Percentiles rank a stretch among this genome's conserved stretches.
phyloP scores from a whole-genome alignment of 2,797 vertebrate genomes.

The Lithobates pipiens region DNA sequence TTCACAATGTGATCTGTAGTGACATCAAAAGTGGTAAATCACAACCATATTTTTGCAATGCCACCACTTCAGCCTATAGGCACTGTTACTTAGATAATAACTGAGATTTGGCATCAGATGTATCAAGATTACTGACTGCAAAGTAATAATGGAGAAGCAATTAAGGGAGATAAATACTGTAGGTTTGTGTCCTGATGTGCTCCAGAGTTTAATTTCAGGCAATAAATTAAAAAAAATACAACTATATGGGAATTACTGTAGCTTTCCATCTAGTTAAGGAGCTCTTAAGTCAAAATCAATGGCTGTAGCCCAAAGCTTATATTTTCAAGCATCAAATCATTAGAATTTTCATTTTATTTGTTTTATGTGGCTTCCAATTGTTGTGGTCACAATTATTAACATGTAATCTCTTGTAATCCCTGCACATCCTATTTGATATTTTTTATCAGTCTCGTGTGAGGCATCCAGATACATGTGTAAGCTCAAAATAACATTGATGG shows the following conservation, averaged over 20 bases:
- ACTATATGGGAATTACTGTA: background rate
- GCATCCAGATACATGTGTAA: background rate
- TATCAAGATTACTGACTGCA: background rate
- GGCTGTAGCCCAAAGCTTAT: constrained; percentile 5
- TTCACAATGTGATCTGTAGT: too few species aligned
- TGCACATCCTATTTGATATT: background rate
- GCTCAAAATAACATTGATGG: background rate
- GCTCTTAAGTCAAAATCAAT: constrained; percentile 13
- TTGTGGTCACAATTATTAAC: background rate
- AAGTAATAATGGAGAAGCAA: background rate
- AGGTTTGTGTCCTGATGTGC: background rate
- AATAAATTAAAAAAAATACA: background rate
- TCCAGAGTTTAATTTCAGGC: background rate
- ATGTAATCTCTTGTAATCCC: constrained; percentile 9
- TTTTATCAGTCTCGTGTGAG: background rate
- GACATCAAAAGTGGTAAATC: too few species aligned
- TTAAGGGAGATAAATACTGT: background rate
- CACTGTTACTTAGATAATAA: background rate
- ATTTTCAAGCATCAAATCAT: background rate
- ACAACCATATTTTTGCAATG: too few species aligned
- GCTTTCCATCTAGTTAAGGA: background rate
- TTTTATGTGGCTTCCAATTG: background rate
- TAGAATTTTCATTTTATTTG: background rate
- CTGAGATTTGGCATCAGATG: background rate
- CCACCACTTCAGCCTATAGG: too few species aligned